Percentiles rank a stretch among this genome's conserved stretches.
Conservation (phyloP, 2,113 vertebrate genomes). For the Toxotes chatareus region DNA sequence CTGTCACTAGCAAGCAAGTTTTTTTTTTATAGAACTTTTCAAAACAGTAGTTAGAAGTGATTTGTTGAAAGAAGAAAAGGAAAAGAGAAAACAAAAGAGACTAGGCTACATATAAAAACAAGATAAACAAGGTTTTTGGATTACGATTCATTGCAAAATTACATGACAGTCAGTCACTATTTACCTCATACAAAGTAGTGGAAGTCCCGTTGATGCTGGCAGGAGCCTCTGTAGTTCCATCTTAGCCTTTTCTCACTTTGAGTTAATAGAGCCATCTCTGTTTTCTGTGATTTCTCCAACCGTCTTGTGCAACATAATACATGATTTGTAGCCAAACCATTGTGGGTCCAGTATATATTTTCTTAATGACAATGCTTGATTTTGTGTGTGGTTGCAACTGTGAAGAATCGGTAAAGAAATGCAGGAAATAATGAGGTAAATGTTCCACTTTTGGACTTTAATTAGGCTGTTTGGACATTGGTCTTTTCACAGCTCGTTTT, state of each 20-base stretch:
- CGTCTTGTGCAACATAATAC: not conserved
- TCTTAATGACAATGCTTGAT: not conserved
- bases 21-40: not conserved
- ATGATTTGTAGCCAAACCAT: slow-evolving; percentile 19
- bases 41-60: not conserved
- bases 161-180: not conserved
- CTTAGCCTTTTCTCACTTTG: not conserved
- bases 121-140: not conserved
- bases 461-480: slow-evolving; percentile 9
- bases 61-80: not conserved
- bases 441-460: slow-evolving; percentile 6
- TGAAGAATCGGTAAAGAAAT: slow-evolving; percentile 7
- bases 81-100: not conserved
- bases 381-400: not conserved
- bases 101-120: not conserved
- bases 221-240: not conserved
- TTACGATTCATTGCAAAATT: not conserved
- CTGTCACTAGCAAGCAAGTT: not conserved
- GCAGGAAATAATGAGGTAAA: slow-evolving; percentile 6
- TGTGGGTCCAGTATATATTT: slow-evolving; percentile 7
- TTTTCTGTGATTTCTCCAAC: not conserved
- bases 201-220: not conserved
- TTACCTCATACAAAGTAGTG: not conserved
- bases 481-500: not conserved
- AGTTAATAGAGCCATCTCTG: not conserved